Evolutionary conservation across 35 echinoderm and acorn worm species (phyloP), one percentile per base, ranked within the genome.

Genomic region (Apostichopus japonicus): DNA sequence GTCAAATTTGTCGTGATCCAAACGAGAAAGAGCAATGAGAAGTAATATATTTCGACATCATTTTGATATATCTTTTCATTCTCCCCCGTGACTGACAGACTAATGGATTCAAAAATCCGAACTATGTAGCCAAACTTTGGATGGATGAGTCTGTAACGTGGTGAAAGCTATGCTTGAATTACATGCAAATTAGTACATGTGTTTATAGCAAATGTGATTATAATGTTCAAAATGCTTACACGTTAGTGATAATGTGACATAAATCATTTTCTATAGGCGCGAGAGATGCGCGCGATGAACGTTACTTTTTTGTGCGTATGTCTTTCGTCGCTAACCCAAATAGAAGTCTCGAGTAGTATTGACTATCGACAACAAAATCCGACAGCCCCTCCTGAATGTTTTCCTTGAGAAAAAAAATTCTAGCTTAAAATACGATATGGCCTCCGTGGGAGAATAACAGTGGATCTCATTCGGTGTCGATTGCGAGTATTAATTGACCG

Each of bases 361-460:
- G 71, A 75, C 71, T 75, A 23, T 21, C 17, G 71, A 75, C 6
- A 21, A 19, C 71, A 75, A 23, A 75, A 21, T 7, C 71, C 22
- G 71, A 19, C 71, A 75, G 71, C 71, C 22, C 11, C 33, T 44
- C 33, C 11, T 75, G 71, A 19, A 19, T 75, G 21, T 24, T 21
- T 75, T 75, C 71, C 71, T 75, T 75, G 71, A 15, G 71, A 19
- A 75, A 75, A 0, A 44, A 44, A 19, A 21, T 23, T 23, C 1
- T 75, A 19, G 21, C 71, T 24, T 75, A 75, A 75, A 21, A 75
- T 75, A 75, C 71, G 71, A 75, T 75, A 75, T 75, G 71, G 71
- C 71, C 71, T 75, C 71, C 71, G 17, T 75, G 71, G 71, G 1
- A 1, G 71, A 75, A 75, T 21, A 75, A 75, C 71, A 75, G 71